A percentile compares a stretch with the other conserved stretches of the same genome.
These are phyloP conservation scores for Andrena chrysosceles DNA, from an alignment of 2,888 invertebrate genomes.

Conservation along the genomic window DNA sequence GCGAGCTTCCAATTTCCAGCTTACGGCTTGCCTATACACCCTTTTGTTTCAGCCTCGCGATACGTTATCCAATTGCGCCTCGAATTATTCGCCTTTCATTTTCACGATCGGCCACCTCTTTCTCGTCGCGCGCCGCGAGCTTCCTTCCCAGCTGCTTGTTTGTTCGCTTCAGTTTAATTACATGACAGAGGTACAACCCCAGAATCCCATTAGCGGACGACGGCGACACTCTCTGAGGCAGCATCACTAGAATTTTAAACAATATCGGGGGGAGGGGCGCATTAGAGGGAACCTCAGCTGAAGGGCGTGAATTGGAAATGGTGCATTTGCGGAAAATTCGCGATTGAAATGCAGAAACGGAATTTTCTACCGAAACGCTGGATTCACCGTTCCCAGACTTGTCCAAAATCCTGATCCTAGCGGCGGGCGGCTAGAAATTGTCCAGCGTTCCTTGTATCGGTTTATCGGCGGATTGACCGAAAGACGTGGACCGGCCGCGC, in stretches of 20 bases:
- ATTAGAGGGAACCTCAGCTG: no score
- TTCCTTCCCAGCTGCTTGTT: not conserved
- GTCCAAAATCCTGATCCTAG: not conserved
- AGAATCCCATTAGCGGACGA: no score
- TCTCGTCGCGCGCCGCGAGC: not conserved
- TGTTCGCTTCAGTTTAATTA: not conserved
- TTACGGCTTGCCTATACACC: slow-evolving; percentile 52
- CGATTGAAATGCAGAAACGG: not conserved
- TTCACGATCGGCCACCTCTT: not conserved
- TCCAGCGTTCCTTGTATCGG: not conserved
- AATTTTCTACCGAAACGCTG: not conserved
- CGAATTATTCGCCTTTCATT: slow-evolving; percentile 68
- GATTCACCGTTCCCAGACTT: not conserved
- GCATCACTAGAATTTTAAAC: not conserved
- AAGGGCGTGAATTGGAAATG: no score
- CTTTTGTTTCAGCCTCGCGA: slow-evolving; percentile 61
- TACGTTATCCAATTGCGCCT: slow-evolving; percentile 70
- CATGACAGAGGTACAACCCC: slow-evolving; percentile 17
- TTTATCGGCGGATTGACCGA: not conserved
- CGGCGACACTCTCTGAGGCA: no score
- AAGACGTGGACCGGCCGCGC: slow-evolving; percentile 10
- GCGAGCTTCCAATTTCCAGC: slow-evolving; percentile 70
- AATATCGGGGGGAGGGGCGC: no score
- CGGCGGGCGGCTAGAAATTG: not conserved
- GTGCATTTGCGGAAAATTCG: no score